Conservation (phyloP, 2,113 vertebrate genomes). For the Eudyptes chrysolophus region DNA sequence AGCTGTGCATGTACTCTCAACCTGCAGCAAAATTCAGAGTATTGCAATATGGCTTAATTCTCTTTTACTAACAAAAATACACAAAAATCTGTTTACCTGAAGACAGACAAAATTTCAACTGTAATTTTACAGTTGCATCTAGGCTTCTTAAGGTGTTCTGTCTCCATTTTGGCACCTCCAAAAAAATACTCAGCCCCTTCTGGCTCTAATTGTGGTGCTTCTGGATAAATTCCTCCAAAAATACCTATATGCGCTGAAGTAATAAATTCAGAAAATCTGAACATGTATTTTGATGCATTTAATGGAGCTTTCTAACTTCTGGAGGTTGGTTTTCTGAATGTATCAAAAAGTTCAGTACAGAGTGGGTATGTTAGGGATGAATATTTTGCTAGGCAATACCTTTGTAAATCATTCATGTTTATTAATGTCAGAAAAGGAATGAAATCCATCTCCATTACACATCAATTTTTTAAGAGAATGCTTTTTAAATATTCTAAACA, state of each 20-base stretch:
- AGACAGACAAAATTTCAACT: accelerated
- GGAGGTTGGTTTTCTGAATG: not conserved
- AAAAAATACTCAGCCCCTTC: not conserved
- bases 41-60: not conserved
- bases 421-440: not conserved
- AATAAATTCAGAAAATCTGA: not conserved
- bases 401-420: not conserved
- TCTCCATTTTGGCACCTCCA: not conserved
- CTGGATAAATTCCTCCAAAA: not conserved
- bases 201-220: not conserved
- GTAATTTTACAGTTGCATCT: not conserved
- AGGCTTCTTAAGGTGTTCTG: not conserved
- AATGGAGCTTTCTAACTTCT: not conserved
- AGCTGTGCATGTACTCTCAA: not conserved
- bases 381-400: not conserved
- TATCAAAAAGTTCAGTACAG: not conserved
- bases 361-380: not conserved
- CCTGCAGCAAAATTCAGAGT: not conserved
- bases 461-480: not conserved
- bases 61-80: not conserved
- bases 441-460: not conserved
- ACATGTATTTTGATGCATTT: not conserved
- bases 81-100: not conserved
- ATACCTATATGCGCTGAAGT: not conserved
- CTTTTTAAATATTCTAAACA: constrained; percentile 10